Percentiles rank a stretch among this genome's conserved stretches.
Conservation (phyloP, 2,797 vertebrate genomes). For the Artibeus jamaicensis region DNA sequence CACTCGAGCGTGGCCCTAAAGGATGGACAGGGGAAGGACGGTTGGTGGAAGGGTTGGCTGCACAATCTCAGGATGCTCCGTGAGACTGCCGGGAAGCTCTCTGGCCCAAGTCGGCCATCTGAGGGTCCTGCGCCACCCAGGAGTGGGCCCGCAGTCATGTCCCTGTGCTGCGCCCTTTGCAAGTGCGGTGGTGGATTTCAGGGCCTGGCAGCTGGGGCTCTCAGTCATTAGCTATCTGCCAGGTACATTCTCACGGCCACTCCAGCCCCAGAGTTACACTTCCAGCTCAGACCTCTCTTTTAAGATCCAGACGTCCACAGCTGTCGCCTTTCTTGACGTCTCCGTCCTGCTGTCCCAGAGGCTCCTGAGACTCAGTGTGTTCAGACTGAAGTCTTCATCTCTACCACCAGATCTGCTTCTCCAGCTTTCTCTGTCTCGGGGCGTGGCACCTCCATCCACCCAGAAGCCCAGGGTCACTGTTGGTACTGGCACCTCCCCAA, state of each 20-base stretch:
- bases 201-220: not conserved
- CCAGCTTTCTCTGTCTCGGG: not conserved
- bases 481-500: not conserved
- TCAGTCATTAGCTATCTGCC: not conserved
- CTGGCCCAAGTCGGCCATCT: not conserved
- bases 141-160: not conserved
- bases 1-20: not conserved
- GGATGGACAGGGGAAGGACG: not conserved
- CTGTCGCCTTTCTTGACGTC: not conserved
- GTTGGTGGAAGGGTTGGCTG: not conserved
- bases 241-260: not conserved
- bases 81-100: not conserved
- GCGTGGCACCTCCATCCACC: not conserved
- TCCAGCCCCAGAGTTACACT: not conserved
- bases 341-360: not conserved
- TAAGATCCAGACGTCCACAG: not conserved
- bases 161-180: not conserved
- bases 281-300: not conserved
- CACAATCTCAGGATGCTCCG: not conserved
- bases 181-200: not conserved
- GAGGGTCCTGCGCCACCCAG: not conserved
- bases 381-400: not conserved
- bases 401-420: not conserved
- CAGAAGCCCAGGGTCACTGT: not conserved
- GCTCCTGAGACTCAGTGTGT: not conserved